phyloP scores from a whole-genome alignment of 2,888 invertebrate species.

The Zootermopsis nevadensis region DNA sequence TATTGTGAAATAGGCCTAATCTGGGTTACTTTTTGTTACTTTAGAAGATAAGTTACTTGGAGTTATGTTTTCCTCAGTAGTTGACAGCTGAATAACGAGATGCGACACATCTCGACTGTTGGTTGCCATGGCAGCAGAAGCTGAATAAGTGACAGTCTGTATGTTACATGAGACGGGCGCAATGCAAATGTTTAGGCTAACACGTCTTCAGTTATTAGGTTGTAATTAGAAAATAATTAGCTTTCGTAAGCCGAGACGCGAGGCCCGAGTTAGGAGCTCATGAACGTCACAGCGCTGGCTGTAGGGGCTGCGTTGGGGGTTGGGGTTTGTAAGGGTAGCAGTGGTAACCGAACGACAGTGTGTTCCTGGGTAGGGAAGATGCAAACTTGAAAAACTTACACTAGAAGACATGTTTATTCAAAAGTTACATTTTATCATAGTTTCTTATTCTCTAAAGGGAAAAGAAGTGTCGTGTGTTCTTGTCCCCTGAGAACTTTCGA shows the following conservation, averaged over 20 bases:
- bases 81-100: conserved; percentile 41
- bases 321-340: background rate
- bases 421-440: background rate
- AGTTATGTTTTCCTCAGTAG: conserved; percentile 26
- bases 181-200: conserved; percentile 52
- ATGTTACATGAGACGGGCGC: conserved; percentile 45
- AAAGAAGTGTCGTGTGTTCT: background rate
- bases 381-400: background rate
- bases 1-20: too few relatives aligned
- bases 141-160: conserved; percentile 31
- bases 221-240: conserved; percentile 54
- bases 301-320: background rate
- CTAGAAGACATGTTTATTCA: background rate
- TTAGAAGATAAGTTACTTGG: background rate
- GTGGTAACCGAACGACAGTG: background rate
- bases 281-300: conserved; percentile 20
- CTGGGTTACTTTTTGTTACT: background rate
- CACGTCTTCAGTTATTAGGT: conserved; percentile 53
- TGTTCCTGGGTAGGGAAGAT: background rate
- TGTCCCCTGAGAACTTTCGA: too few relatives aligned
- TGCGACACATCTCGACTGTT: conserved; percentile 30
- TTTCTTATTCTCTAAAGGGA: background rate
- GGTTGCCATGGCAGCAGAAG: conserved; percentile 34
- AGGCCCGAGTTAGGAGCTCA: conserved; percentile 9
- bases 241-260: conserved; percentile 51